phyloP scores from a whole-genome alignment of 2,888 invertebrate species.

The Chrysotoxum bicinctum region DNA sequence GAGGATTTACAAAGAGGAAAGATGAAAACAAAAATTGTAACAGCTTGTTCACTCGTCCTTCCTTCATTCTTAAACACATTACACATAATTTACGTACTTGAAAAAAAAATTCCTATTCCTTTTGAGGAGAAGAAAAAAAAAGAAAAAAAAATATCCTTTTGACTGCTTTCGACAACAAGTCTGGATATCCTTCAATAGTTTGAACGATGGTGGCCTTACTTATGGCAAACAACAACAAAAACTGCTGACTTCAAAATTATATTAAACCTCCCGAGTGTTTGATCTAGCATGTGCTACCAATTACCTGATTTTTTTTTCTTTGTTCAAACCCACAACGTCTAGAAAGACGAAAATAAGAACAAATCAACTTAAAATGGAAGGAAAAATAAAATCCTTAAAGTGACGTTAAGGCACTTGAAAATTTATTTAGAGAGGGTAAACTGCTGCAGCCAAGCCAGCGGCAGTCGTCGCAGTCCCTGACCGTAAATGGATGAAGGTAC shows the following conservation, averaged over 20 bases:
- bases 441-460: constrained; percentile 16
- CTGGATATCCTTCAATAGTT: constrained; percentile 16
- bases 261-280: constrained; percentile 57
- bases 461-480: constrained; percentile 32
- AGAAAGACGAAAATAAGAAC: constrained; percentile 6
- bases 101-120: constrained; percentile 31
- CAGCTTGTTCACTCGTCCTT: constrained; percentile 49
- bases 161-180: constrained; percentile 10
- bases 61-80: constrained; percentile 61
- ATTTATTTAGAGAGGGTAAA: constrained; percentile 43
- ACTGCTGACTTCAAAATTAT: constrained; percentile 37
- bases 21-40: constrained; percentile 38
- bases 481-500: constrained; percentile 48
- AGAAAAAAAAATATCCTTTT: constrained; percentile 22
- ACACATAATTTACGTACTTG: constrained; percentile 64
- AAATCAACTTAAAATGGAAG: constrained; percentile 20
- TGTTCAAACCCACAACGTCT: constrained; percentile 9
- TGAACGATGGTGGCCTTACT: constrained; percentile 59
- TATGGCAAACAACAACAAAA: not conserved
- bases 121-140: not conserved
- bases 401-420: constrained; percentile 68
- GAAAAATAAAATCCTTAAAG: constrained; percentile 38
- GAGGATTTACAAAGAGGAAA: not conserved
- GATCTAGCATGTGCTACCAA: constrained; percentile 68
- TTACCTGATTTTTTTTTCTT: constrained; percentile 51